phyloP scores from a whole-genome alignment of 2,113 vertebrate genomes.

The Euleptes europaea region DNA sequence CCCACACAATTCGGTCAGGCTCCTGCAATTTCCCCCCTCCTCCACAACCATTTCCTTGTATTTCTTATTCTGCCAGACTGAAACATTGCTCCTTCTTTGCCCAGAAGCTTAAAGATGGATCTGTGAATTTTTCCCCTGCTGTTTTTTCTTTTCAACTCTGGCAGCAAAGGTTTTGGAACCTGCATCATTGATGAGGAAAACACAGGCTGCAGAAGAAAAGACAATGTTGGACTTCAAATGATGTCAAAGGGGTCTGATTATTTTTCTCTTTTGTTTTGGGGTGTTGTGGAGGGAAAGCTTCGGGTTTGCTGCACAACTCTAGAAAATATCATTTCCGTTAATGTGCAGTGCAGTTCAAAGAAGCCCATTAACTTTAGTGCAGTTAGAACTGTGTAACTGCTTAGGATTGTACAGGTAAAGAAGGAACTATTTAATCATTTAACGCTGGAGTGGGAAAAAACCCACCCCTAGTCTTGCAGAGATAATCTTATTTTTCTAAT shows the following conservation, averaged over 20 bases:
- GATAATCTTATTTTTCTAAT: neutral
- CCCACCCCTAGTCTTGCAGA: neutral
- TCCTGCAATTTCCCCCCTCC: neutral
- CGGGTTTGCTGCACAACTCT: neutral
- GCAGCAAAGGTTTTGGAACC: conserved; percentile 22
- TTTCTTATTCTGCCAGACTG: neutral
- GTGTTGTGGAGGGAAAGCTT: neutral
- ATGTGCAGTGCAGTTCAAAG: too few relatives aligned
- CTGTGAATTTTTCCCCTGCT: neutral
- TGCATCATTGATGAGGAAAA: conserved; percentile 33
- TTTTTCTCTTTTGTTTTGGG: neutral
- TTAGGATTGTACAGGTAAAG: too few relatives aligned
- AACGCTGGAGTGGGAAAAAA: neutral
- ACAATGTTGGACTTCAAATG: neutral
- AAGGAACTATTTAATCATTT: too few relatives aligned
- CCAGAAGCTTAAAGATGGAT: neutral
- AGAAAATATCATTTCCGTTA: neutral
- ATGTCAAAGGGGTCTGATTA: neutral
- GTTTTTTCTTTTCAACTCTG: neutral
- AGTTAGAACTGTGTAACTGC: too few relatives aligned
- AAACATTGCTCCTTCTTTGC: neutral
- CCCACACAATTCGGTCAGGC: neutral
- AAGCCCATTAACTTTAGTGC: too few relatives aligned
- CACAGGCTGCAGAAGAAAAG: neutral
- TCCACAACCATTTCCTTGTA: conserved; percentile 4